Evolutionary conservation across 2,113 vertebrate genomes (phyloP), one percentile per base, ranked within the genome.

Genomic region (Passer montanus): DNA sequence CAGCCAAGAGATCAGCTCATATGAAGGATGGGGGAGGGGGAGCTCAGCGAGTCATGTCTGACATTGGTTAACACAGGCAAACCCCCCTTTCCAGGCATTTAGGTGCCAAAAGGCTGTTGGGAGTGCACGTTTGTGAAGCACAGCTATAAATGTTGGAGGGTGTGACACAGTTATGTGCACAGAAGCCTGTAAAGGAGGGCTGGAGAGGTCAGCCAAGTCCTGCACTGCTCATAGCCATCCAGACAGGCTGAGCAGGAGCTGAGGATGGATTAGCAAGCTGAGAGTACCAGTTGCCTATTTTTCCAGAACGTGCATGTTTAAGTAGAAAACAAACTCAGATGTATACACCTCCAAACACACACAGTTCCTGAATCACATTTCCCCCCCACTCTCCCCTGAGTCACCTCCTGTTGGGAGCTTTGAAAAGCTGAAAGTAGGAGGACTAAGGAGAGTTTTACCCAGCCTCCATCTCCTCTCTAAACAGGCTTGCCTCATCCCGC

Each of bases 121-220:
- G 56, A 72, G 28, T 15, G 33, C 37, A 39, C 30, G 26, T 50
- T 70, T 75, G 63, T 4, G 1, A 91, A 63, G 39, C 20, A 27
- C 49, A 55, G 67, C 53, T 80, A 8, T 72, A 77, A 28, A 55
- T 75, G 62, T 39, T 41, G 64, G 55, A 70, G 47, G 33, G 5
- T 46, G 23, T 55, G 90, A 67, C 84, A 77, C 55, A 66, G 62
- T 75, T 33, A 7, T 9, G 41, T 24, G 31, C 64, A 84, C 7
- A 6, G 58, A 80, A 89, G 66, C 62, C 67, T 64, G 58, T 52
- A 70, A 91, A 76, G 56, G 86, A 80, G 62, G 64, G 68, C 69
- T 87, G 37, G 87, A 85, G 86, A 95, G 90, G 92, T 94, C 94
- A 95, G 79, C 85, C 80, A 95, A 94, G 85, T 86, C 79, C 55